phyloP scores from a whole-genome alignment of 2,797 vertebrate genomes.

The Anisognathus igniventris region DNA sequence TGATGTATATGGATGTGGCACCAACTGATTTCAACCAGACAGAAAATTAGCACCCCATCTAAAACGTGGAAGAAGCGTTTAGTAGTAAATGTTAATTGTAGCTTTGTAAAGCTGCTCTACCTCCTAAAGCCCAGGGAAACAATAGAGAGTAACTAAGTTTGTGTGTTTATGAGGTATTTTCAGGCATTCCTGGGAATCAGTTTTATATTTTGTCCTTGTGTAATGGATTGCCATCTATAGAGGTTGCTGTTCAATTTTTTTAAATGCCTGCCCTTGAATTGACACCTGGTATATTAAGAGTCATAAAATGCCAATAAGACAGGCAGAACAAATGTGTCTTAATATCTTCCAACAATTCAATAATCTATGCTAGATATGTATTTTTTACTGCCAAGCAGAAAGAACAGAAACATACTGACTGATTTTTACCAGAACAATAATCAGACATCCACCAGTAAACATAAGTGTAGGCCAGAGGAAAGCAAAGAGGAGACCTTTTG shows the following conservation, averaged over 20 bases:
- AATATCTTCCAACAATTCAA: background rate
- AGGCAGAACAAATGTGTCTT: background rate
- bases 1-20: background rate
- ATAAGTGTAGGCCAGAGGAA: slow-evolving; percentile 76
- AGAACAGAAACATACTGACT: slow-evolving; percentile 75
- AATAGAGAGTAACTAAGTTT: background rate
- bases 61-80: background rate
- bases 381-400: slow-evolving; percentile 64
- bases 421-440: slow-evolving; percentile 75
- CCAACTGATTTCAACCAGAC: background rate
- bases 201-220: background rate
- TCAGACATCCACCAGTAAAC: slow-evolving; percentile 70
- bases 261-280: background rate
- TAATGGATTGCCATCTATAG: background rate
- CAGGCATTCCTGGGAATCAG: background rate
- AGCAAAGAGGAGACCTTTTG: slow-evolving; percentile 40
- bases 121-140: background rate
- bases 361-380: background rate
- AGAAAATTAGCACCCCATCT: background rate
- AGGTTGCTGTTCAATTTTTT: background rate
- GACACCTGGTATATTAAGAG: background rate
- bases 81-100: background rate
- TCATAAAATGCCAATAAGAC: background rate
- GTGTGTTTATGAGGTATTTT: background rate
- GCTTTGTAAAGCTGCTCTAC: background rate